Base-by-base conservation (phyloP, 2,113 vertebrate genomes). In the Osmerus mordax region DNA sequence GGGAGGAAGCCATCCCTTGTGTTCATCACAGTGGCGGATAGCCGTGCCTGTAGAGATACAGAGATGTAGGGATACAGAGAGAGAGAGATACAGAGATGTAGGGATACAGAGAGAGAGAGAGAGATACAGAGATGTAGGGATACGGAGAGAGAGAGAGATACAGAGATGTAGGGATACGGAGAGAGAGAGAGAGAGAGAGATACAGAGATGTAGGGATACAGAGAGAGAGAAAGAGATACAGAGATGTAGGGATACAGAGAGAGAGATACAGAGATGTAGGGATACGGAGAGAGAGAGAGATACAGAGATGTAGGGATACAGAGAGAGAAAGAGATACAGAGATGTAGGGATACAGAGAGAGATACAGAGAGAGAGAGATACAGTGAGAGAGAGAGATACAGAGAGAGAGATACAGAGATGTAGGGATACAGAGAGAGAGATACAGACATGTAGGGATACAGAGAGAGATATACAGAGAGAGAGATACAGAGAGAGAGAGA, bases 21-120 rank as follows among this genome's bases (percentile, higher is more conserved):
- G 95, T 75, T 98, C 96, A 0, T 99, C 96, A 63, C 97, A 99
- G 90, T 99, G 97, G 41, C 97, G 94, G 62, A 99, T 89, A 0
- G 95, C 97, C 0, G 95, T 97, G 54, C 97, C 96, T 98, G 81
- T 0, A 29, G 71, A 19, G 53, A 69, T 63, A 56, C 62, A 67
- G 23, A 23, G 23, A 23, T 23, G 23, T 23, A 23, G 23, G 23
- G 23, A 23, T 23, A 23, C 23, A 80, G 67, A 36, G 60, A 47
- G 28, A 64, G 62, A 52, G 29, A 14, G 29, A 19, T 51, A 12
- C n/a, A 3, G 32, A 5, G 36, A 53, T 15, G 32, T 18, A 32
- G 5, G n/a, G n/a, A n/a, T n/a, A n/a, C n/a, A 28, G 11, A 28
- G 16, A 47, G 21, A 63, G 18, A 67, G 53, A 19, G 62, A 13